A percentile compares a stretch with the other conserved stretches of the same genome.
phyloP scores from a whole-genome alignment of 2,797 vertebrate genomes.

The Smutsia gigantea region DNA sequence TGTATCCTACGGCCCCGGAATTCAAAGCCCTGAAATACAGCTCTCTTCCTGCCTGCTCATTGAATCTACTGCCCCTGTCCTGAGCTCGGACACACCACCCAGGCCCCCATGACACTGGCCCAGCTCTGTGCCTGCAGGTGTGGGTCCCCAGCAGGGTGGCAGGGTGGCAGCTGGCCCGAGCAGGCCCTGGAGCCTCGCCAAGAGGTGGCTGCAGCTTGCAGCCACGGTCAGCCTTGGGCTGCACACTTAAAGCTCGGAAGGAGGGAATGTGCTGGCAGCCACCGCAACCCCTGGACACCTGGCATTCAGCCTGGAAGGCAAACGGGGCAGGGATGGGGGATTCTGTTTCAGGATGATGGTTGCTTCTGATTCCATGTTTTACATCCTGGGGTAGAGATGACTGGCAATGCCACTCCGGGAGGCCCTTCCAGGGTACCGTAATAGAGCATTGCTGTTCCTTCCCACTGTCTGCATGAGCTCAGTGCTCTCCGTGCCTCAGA shows the following conservation, averaged over 20 bases:
- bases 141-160: not conserved
- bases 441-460: not conserved
- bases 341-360: not conserved
- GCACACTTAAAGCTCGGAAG: not conserved
- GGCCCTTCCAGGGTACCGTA: not conserved
- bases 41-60: not conserved
- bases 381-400: not conserved
- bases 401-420: not conserved
- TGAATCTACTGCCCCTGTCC: not conserved
- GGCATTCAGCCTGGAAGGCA: not conserved
- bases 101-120: not conserved
- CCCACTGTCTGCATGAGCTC: not conserved
- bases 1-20: not conserved
- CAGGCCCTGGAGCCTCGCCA: not conserved
- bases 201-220: not conserved
- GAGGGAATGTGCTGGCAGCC: conserved; percentile 15
- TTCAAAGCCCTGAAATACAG: not conserved
- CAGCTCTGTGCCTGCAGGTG: not conserved
- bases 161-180: not conserved
- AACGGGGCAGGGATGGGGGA: not conserved
- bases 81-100: not conserved
- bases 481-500: not conserved
- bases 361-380: not conserved
- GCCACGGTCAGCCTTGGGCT: not conserved
- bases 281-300: conserved; percentile 9